phyloP scores from a whole-genome alignment of 2,113 vertebrate genomes.

The Butastur rufipennis region DNA sequence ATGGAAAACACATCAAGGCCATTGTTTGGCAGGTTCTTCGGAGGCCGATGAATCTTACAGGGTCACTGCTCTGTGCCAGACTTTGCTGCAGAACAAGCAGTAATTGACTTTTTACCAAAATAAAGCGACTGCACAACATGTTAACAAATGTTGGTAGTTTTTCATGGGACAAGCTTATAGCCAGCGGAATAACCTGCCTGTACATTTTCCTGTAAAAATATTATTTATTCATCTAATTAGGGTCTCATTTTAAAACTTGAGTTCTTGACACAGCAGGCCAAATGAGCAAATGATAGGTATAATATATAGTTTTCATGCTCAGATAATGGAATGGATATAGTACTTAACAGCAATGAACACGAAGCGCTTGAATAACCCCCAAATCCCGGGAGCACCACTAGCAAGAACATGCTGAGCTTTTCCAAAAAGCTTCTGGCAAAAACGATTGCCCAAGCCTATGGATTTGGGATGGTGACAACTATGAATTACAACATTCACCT shows the following conservation, averaged over 20 bases:
- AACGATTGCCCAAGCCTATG: not conserved
- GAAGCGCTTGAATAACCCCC: not conserved
- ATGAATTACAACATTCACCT: not conserved
- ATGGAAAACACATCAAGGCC: slow-evolving; percentile 5
- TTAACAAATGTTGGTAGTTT: not conserved
- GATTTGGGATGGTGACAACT: not conserved
- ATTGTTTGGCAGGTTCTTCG: not conserved
- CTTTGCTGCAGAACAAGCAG: not conserved
- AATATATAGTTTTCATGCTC: not conserved
- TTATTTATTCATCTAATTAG: not conserved
- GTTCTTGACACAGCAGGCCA: not conserved
- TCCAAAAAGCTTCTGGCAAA: not conserved
- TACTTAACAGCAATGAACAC: not conserved
- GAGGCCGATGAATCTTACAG: not conserved
- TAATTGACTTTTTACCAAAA: not conserved
- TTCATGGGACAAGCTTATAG: not conserved
- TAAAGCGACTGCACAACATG: not conserved
- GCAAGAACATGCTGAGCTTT: not conserved
- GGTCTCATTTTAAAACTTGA: not conserved
- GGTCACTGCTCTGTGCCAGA: not conserved
- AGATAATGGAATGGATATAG: not conserved
- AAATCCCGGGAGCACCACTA: not conserved
- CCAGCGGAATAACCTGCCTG: not conserved
- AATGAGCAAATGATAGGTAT: not conserved
- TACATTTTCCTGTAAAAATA: not conserved